Conservation (phyloP, 1,140 invertebrate species). For the Halesus radiatus region DNA sequence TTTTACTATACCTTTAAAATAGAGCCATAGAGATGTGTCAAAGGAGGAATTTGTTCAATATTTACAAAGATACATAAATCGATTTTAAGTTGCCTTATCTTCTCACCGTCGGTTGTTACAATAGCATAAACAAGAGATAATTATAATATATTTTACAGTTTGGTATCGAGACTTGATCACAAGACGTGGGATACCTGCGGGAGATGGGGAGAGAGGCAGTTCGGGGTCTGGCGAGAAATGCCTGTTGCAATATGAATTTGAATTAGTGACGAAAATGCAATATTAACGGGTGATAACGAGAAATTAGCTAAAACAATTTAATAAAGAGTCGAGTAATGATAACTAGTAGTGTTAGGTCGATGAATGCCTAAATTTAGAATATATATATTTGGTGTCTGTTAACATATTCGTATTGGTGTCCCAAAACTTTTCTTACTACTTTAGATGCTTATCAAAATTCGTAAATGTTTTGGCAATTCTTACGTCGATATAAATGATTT, state of each 20-base stretch:
- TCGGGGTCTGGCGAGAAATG: slow-evolving; percentile 1
- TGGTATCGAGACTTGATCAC: neutral
- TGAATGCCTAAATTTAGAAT: slow-evolving; percentile 54
- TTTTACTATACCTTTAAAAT: slow-evolving; percentile 57
- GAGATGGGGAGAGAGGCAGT: neutral
- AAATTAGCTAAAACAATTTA: slow-evolving; percentile 50
- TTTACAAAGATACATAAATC: slow-evolving; percentile 56
- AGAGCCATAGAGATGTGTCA: slow-evolving; percentile 55
- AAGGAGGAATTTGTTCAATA: slow-evolving; percentile 55
- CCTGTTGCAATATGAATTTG: slow-evolving; percentile 54
- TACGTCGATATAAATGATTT: slow-evolving; percentile 43
- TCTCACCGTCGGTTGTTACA: slow-evolving; percentile 58
- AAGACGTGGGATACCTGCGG: neutral
- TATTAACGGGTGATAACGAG: slow-evolving; percentile 58
- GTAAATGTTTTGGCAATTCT: slow-evolving; percentile 50
- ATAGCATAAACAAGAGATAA: slow-evolving; percentile 52
- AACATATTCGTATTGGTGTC: slow-evolving; percentile 55
- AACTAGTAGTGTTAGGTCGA: slow-evolving; percentile 47
- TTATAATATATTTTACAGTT: slow-evolving; percentile 27
- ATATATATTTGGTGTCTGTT: slow-evolving; percentile 57
- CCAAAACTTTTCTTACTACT: slow-evolving; percentile 56
- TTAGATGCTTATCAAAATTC: slow-evolving; percentile 56
- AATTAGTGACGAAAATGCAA: slow-evolving; percentile 59
- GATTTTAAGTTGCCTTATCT: slow-evolving; percentile 58
- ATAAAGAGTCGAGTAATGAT: slow-evolving; percentile 48